Conservation (phyloP, 1,140 invertebrate genomes). For the Achatina immaculata region DNA sequence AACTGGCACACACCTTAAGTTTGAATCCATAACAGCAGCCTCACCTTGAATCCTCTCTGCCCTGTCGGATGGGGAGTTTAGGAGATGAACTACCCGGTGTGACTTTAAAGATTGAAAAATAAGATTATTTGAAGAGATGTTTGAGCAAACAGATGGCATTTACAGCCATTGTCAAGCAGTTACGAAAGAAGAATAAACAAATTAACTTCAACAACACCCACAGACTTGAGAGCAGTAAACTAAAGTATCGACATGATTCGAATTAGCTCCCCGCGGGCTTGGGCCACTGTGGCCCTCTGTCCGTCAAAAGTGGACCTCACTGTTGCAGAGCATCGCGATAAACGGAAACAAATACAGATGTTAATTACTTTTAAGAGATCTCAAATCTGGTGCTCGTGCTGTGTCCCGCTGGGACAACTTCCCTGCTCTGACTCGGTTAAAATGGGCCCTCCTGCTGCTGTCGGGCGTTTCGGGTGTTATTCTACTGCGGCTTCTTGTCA, state of each 20-base stretch:
- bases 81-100: background rate
- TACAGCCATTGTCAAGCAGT: background rate
- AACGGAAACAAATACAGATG: background rate
- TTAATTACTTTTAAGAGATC: conserved; percentile 9
- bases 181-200: background rate
- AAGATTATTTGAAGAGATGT: background rate
- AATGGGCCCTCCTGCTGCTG: background rate
- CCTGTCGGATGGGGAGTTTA: background rate
- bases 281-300: background rate
- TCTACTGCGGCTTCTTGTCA: background rate
- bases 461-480: background rate
- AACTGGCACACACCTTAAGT: background rate
- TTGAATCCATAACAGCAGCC: background rate
- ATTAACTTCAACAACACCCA: background rate
- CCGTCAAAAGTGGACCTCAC: background rate
- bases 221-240: background rate
- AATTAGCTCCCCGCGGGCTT: background rate
- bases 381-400: background rate
- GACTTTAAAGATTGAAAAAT: background rate
- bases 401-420: background rate
- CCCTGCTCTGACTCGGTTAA: background rate
- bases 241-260: conserved; percentile 1
- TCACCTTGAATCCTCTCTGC: background rate
- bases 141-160: background rate
- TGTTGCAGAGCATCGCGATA: background rate